phyloP scores from a whole-genome alignment of 1,140 invertebrate species.

The Neuroterus valhalla region DNA sequence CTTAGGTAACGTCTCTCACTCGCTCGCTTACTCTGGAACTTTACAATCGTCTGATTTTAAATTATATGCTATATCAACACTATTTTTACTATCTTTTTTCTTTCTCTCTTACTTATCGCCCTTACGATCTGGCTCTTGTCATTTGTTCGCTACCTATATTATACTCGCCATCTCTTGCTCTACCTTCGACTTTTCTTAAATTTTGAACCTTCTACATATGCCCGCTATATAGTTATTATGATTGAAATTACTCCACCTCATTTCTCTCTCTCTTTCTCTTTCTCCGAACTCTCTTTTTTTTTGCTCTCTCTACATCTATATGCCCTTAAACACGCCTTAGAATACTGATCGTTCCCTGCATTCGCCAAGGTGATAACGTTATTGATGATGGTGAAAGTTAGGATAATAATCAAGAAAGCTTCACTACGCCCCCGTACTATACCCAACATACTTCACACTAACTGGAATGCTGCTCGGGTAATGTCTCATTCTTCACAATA shows the following conservation, averaged over 20 bases:
- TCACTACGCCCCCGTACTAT: slow-evolving; percentile 50
- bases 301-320: slow-evolving; percentile 42
- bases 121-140: slow-evolving; percentile 48
- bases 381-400: slow-evolving; percentile 52
- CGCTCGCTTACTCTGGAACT: slow-evolving; percentile 71
- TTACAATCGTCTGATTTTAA: slow-evolving; percentile 58
- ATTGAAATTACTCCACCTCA: slow-evolving; percentile 31
- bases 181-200: slow-evolving; percentile 33
- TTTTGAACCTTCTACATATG: slow-evolving; percentile 30
- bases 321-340: slow-evolving; percentile 51
- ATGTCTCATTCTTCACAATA: slow-evolving; percentile 50
- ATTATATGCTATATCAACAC: slow-evolving; percentile 34
- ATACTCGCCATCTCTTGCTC: slow-evolving; percentile 33
- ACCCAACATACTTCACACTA: slow-evolving; percentile 43
- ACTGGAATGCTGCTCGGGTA: slow-evolving; percentile 53
- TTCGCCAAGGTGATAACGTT: slow-evolving; percentile 55
- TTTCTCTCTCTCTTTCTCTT: slow-evolving; percentile 40
- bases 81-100: slow-evolving; percentile 50
- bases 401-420: slow-evolving; percentile 58
- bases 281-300: slow-evolving; percentile 32
- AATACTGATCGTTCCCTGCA: slow-evolving; percentile 54
- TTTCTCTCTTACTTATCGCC: slow-evolving; percentile 50
- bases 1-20: slow-evolving; percentile 75
- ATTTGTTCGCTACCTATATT: slow-evolving; percentile 43
- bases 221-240: slow-evolving; percentile 38